Evolutionary conservation across 2,113 vertebrate genomes (phyloP), one percentile per base, ranked within the genome.

Genomic region (Nesospiza acunhae): DNA sequence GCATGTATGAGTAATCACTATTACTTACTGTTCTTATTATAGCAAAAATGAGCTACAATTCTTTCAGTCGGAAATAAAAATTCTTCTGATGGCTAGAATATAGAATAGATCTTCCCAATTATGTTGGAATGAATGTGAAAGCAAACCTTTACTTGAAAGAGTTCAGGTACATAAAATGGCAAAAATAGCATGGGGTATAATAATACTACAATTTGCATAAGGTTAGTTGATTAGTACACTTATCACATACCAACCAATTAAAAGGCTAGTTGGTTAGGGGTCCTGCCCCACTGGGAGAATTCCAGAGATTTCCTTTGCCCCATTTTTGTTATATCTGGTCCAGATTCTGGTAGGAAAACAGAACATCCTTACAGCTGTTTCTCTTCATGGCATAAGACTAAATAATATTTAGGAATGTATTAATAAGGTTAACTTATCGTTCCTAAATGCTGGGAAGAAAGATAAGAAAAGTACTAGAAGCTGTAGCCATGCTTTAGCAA

Each of bases 1-100:
- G 84, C 60, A 91, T 92, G 66, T 87, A 96, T 95, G 89, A 97
- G 94, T 97, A 97, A 98, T 98, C 97, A 94, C 91, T 97, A 97
- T 97, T 97, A 96, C 84, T 97, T 97, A 95, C 74, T 91, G 31
- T 86, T 97, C 85, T 87, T 84, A 89, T 97, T 97, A 98, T 97
- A 90, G 93, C 85, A 97, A 96, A 96, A 60, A 83, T 67, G 47
- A 96, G 47, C 75, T 95, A 96, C 93, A 87, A 87, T 97, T 94
- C 77, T 94, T 97, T 94, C 67, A 93, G 79, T 95, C 41, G 81
- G 82, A 96, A 96, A 85, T 94, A 94, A 97, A 94, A 96, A 85
- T 63, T 79, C 41, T 37, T 84, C 27, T 31, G 21, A 31, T 52
- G 8, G 8, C 16, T 62, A 30, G 26, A 44, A 62, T 62, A 31